Evolutionary conservation across 2,797 vertebrate genomes (phyloP).

Genomic region (Staurois parvus): DNA sequence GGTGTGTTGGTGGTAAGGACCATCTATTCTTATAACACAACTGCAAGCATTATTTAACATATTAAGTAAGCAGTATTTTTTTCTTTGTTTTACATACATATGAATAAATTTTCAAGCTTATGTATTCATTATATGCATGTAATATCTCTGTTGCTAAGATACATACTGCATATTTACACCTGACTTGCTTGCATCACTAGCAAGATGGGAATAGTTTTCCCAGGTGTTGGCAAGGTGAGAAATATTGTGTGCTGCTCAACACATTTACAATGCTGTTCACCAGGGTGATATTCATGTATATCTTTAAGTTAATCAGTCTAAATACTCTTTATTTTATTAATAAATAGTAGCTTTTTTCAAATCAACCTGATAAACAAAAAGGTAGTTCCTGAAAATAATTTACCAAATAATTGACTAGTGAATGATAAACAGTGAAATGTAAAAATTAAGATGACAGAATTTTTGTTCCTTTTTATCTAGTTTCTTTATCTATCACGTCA

Average conservation of each 20-base stretch:
- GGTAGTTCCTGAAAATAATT: background rate
- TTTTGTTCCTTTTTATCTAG: background rate
- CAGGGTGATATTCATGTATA: background rate
- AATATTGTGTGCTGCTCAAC: background rate
- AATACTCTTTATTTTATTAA: background rate
- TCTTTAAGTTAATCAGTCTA: background rate
- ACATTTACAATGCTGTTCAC: background rate
- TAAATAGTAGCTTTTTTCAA: too few relatives aligned
- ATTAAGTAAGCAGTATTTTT: background rate
- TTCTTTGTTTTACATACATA: background rate
- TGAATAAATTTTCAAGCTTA: background rate
- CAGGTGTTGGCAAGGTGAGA: background rate
- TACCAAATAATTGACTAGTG: background rate
- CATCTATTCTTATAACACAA: background rate
- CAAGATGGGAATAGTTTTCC: background rate
- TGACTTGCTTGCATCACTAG: background rate
- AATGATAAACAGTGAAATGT: background rate
- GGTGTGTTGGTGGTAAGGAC: background rate
- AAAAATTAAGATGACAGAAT: background rate
- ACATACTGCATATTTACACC: background rate
- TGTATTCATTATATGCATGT: background rate
- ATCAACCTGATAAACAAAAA: too few relatives aligned
- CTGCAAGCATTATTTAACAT: background rate
- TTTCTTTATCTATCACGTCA: background rate
- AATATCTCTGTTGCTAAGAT: slow-evolving; percentile 8